A percentile compares a stretch with the other conserved stretches of the same genome.
Evolutionary conservation across 64 coral and sea anemone genomes (phyloP).

Genomic region (Trachythela sp.): DNA sequence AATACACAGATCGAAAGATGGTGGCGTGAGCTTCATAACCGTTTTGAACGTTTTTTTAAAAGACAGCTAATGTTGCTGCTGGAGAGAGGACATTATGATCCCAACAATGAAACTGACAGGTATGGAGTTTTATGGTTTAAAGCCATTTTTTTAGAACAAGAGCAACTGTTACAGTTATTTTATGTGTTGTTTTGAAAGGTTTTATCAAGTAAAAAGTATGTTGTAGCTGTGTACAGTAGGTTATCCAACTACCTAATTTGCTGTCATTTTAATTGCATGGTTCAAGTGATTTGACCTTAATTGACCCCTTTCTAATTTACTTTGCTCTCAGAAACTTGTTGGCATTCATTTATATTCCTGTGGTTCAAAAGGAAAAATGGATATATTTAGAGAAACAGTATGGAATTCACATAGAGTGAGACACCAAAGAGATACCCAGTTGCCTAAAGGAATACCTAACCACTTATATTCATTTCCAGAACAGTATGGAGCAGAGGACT

Average conservation of each 20-base stretch:
- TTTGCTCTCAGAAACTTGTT: neutral
- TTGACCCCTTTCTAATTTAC: neutral
- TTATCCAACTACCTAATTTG: too few species aligned
- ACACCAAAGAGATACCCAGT: neutral
- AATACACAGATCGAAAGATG: slow-evolving; percentile 27
- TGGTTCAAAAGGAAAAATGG: neutral
- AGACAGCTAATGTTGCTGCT: slow-evolving; percentile 43
- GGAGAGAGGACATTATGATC: slow-evolving; percentile 49
- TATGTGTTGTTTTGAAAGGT: too few species aligned
- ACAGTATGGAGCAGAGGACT: neutral
- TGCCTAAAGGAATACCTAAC: neutral
- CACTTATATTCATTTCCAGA: neutral
- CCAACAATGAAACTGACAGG: slow-evolving; percentile 42
- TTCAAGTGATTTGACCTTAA: neutral
- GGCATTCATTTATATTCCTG: neutral
- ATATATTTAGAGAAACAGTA: neutral
- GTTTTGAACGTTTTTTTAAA: slow-evolving; percentile 42
- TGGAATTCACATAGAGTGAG: neutral
- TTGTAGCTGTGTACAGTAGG: too few species aligned
- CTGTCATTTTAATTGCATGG: too few species aligned
- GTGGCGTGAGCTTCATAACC: slow-evolving; percentile 50
- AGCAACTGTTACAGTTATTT: too few species aligned
- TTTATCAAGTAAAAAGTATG: too few species aligned
- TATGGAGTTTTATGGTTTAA: neutral
- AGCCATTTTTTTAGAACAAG: too few species aligned